phyloP scores from a whole-genome alignment of 92 coral and sea anemone species.

The Zoanthus solanderi region DNA sequence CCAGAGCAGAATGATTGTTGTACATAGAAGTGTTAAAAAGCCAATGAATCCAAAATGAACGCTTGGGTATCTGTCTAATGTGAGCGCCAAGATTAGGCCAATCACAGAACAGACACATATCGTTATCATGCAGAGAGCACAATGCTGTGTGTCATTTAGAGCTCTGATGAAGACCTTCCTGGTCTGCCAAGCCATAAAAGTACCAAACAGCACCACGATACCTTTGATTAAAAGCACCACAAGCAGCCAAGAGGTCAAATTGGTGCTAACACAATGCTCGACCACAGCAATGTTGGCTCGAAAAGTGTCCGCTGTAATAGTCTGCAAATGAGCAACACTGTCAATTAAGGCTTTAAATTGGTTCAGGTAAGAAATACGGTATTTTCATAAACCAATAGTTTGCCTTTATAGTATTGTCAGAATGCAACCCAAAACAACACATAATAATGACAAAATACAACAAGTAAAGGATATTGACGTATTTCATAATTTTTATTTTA shows the following conservation, averaged over 20 bases:
- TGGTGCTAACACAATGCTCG: constrained; percentile 85
- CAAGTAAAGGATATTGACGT: too few relatives aligned
- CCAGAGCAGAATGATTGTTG: constrained; percentile 77
- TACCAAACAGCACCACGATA: constrained; percentile 72
- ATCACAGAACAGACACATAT: constrained; percentile 67
- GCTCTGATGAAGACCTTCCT: constrained; percentile 85
- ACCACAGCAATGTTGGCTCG: constrained; percentile 71
- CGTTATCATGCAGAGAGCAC: constrained; percentile 81
- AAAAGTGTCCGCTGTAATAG: constrained; percentile 89
- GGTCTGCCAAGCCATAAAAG: constrained; percentile 95
- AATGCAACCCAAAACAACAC: too few relatives aligned
- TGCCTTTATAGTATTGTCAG: too few relatives aligned
- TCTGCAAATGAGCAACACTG: constrained; percentile 54
- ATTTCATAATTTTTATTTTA: too few relatives aligned
- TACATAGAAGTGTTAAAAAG: constrained; percentile 67
- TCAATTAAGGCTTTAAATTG: background rate
- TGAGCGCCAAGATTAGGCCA: constrained; percentile 74
- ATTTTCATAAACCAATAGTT: background rate
- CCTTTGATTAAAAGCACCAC: constrained; percentile 75
- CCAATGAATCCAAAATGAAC: constrained; percentile 81
- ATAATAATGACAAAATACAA: too few relatives aligned
- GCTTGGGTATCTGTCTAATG: constrained; percentile 75
- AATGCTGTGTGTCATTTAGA: constrained; percentile 89
- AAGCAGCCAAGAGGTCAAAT: constrained; percentile 74
- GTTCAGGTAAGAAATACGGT: background rate